Evolutionary conservation across 2,888 invertebrate genomes (phyloP).

Genomic region (Limnephilus rhombicus): DNA sequence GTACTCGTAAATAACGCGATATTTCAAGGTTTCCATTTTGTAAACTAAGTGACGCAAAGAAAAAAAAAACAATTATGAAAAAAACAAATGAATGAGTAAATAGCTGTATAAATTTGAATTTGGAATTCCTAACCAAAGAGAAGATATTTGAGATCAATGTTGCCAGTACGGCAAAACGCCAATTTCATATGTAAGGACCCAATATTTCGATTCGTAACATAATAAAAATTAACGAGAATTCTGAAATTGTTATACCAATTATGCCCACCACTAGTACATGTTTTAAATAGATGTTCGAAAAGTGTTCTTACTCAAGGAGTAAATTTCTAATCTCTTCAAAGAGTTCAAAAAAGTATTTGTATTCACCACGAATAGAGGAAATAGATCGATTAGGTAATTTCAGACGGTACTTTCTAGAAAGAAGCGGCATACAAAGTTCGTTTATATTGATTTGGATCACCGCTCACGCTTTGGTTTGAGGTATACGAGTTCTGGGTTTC

Average conservation of each 20-base stretch:
- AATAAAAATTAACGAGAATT: background rate
- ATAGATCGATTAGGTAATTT: background rate
- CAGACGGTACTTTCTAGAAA: constrained; percentile 35
- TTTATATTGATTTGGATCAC: constrained; percentile 18
- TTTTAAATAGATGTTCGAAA: background rate
- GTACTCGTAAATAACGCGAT: too few relatives aligned
- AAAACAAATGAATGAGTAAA: too few relatives aligned
- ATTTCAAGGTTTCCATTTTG: too few relatives aligned
- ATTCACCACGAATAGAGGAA: background rate
- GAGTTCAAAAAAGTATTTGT: background rate
- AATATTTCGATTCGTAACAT: background rate
- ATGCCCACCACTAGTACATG: background rate
- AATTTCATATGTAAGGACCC: too few relatives aligned
- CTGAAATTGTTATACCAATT: background rate
- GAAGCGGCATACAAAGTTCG: background rate
- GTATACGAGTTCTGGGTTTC: background rate
- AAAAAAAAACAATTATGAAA: too few relatives aligned
- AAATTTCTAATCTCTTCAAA: background rate
- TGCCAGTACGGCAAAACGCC: too few relatives aligned
- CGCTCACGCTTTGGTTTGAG: constrained; percentile 22
- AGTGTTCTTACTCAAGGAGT: background rate
- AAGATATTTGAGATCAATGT: too few relatives aligned
- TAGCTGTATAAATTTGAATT: too few relatives aligned
- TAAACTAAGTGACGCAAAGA: too few relatives aligned
- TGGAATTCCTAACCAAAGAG: too few relatives aligned